Evolutionary conservation across 2,797 vertebrate genomes (phyloP).

Genomic region (Linurgus olivaceus): DNA sequence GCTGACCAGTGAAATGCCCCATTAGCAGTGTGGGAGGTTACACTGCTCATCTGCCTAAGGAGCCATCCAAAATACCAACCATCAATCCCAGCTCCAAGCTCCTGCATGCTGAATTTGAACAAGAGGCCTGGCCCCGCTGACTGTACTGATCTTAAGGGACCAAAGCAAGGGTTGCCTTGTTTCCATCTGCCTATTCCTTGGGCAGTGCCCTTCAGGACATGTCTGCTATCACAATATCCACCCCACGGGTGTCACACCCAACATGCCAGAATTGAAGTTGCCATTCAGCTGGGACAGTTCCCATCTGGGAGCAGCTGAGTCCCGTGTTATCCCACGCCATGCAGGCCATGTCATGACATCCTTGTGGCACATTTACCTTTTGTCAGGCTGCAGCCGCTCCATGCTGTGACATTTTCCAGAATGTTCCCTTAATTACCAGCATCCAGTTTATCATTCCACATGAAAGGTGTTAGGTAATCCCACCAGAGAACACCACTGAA

Average conservation of each 20-base stretch:
- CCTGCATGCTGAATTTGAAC: background rate
- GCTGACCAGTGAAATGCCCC: background rate
- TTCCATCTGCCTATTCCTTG: background rate
- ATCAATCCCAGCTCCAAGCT: background rate
- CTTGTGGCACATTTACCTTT: background rate
- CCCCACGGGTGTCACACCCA: too few relatives aligned
- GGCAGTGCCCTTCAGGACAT: background rate
- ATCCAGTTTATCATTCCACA: background rate
- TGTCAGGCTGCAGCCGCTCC: background rate
- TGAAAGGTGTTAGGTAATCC: background rate
- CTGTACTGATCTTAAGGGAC: background rate
- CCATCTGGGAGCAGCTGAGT: background rate
- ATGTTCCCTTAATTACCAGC: background rate
- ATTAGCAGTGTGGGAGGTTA: background rate
- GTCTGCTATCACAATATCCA: background rate
- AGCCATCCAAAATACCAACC: background rate
- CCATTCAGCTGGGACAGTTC: background rate
- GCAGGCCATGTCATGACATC: background rate
- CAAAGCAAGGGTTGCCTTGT: background rate
- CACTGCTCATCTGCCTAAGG: background rate
- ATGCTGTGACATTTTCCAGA: background rate
- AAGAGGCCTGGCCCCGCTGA: background rate
- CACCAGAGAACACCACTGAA: background rate
- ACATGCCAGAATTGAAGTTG: background rate
- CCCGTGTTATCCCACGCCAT: fast-evolving